A percentile compares a stretch with the other conserved stretches of the same genome.
Evolutionary conservation across 1,140 invertebrate genomes (phyloP).

Genomic region (Drosophila saltans): DNA sequence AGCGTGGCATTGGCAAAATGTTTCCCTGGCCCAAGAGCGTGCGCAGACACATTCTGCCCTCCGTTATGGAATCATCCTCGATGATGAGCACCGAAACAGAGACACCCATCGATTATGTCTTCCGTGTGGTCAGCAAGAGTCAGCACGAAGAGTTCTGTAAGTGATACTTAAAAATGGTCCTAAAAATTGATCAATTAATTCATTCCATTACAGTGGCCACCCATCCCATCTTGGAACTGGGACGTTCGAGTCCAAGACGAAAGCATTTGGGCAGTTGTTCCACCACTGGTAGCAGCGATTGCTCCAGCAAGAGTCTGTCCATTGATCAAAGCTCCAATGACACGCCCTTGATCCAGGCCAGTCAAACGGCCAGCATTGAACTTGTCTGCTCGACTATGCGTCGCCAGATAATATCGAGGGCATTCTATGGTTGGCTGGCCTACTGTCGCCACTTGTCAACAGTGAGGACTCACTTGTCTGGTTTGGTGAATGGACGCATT

Average conservation of each 20-base stretch:
- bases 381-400: constrained; percentile 96
- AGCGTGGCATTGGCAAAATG: constrained; percentile 90
- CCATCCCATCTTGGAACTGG: constrained; percentile 78
- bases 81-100: constrained; percentile 80
- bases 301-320: constrained; percentile 82
- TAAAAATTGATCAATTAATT: too few relatives aligned
- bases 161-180: constrained; percentile 42
- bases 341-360: constrained; percentile 68
- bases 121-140: constrained; percentile 92
- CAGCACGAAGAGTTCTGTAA: constrained; percentile 90
- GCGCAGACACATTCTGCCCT: constrained; percentile 86
- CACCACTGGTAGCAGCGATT: constrained; percentile 82
- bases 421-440: constrained; percentile 98
- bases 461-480: constrained; percentile 94
- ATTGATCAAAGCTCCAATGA: constrained; percentile 84
- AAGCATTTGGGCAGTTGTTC: constrained; percentile 82
- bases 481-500: constrained; percentile 90
- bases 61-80: constrained; percentile 86
- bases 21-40: constrained; percentile 88
- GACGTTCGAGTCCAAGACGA: constrained; percentile 71
- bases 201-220: constrained; percentile 54
- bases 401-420: constrained; percentile 96
- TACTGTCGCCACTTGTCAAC: constrained; percentile 97
- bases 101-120: constrained; percentile 93
- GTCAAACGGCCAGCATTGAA: constrained; percentile 86